Conservation (phyloP, 92 coral and sea anemone genomes). For the Porites evermanni region DNA sequence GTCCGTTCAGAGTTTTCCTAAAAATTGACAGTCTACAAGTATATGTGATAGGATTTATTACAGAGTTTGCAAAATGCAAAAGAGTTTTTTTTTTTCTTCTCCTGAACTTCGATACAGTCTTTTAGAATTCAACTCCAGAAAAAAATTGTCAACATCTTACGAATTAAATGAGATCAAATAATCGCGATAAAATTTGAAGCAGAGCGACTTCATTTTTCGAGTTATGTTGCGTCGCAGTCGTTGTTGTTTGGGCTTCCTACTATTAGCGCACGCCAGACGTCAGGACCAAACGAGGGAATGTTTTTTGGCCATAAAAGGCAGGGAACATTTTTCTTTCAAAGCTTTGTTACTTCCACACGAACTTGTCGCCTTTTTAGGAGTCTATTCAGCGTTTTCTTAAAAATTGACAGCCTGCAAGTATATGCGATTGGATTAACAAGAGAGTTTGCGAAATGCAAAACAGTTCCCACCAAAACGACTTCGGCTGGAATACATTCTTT, state of each 20-base stretch:
- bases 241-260: too few relatives aligned
- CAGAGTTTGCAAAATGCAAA: neutral
- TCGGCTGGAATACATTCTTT: neutral
- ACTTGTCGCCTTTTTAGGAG: neutral
- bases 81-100: neutral
- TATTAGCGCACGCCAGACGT: too few relatives aligned
- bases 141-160: too few relatives aligned
- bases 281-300: too few relatives aligned
- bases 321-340: neutral
- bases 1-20: neutral
- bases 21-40: slow-evolving; percentile 4
- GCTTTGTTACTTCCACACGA: neutral
- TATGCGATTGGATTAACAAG: neutral
- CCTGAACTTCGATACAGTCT: too few relatives aligned
- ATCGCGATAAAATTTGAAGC: too few relatives aligned
- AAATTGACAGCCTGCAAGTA: neutral
- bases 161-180: too few relatives aligned
- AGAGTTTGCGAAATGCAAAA: neutral
- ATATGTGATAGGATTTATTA: neutral
- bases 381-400: neutral
- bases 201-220: too few relatives aligned
- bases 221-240: too few relatives aligned
- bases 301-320: too few relatives aligned
- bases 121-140: too few relatives aligned
- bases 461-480: neutral